Evolutionary conservation across 2,113 vertebrate species (phyloP), one percentile per base, ranked within the genome.

Genomic region (Falco punctatus): DNA sequence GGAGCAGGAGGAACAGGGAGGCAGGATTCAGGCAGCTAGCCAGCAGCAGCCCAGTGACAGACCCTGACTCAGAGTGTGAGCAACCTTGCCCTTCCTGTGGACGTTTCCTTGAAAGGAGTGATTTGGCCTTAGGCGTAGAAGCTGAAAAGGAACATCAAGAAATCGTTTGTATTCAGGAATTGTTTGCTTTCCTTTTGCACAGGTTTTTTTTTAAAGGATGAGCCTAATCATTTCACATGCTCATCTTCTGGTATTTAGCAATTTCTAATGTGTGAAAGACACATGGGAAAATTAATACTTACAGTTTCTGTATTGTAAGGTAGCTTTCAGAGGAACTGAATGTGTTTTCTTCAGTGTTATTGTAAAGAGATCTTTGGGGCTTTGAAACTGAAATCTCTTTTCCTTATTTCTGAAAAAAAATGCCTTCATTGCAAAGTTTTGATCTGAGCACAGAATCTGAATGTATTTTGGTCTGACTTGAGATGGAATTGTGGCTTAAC

Each of bases 31-130:
- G 90, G 94, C 94, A 72, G 58, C 10, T 16, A 1, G 44, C 85
- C 88, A 85, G 65, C 67, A 46, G 55, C 85, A 88, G 18, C 33
- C 66, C 62, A 33, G 62, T 1, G 9, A 88, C 58, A 40, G 70
- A 86, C 38, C 81, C 89, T 96, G 94, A 92, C 86, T 89, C 83
- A 79, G 86, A 84, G 70, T 1, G 6, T 38, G 69, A 94, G 64
- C 69, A 89, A 91, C 91, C 67, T 88, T 94, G 78, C 54, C 73
- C 78, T 87, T 96, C 92, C 92, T 89, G 70, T 69, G 66, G 70
- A 52, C 57, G 54, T 81, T 94, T 92, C 86, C 73, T 69, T 93
- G 94, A 88, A 93, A 92, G 44, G 95, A 84, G 22, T 72, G 65
- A 89, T 46, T 86, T 92, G 40, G 49, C 83, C 61, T 79, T 13